A percentile compares a stretch with the other conserved stretches of the same genome.
Evolutionary conservation across 23 tunicate species (phyloP).

Genomic region (Styela clava): DNA sequence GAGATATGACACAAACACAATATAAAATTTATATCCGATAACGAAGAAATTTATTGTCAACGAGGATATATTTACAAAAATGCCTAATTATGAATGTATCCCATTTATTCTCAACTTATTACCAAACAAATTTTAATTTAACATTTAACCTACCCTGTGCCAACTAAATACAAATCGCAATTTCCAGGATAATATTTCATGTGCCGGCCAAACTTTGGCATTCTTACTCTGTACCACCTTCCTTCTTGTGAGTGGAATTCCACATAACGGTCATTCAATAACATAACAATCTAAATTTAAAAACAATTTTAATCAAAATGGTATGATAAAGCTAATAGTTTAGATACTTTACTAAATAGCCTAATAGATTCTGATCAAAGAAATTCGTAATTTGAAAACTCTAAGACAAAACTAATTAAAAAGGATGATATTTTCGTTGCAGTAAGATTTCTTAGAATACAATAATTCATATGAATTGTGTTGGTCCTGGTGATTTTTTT

Average conservation of each 20-base stretch:
- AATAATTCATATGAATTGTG: no score
- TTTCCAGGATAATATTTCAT: conserved; percentile 73
- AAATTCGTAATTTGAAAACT: not conserved
- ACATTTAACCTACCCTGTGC: conserved; percentile 48
- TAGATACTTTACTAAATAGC: not conserved
- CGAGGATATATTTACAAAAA: no score
- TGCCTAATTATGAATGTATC: no score
- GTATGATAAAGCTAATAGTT: not conserved
- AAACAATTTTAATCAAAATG: no score
- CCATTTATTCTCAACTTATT: no score
- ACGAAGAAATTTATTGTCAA: no score
- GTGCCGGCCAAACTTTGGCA: conserved; percentile 92
- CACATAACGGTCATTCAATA: conserved; percentile 58
- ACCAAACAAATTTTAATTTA: no score
- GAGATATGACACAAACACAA: no score
- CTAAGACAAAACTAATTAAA: not conserved
- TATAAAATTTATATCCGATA: no score
- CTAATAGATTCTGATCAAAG: not conserved
- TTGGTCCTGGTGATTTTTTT: no score
- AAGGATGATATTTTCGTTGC: not conserved
- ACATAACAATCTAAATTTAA: conserved; percentile 45
- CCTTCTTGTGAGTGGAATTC: conserved; percentile 94
- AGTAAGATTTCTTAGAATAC: no score
- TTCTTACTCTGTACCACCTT: conserved; percentile 66
- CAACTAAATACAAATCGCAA: conserved; percentile 89